Percentiles rank a stretch among this genome's conserved stretches.
Evolutionary conservation across 2,797 vertebrate species (phyloP).

Genomic region (Melanotaenia boesemani): DNA sequence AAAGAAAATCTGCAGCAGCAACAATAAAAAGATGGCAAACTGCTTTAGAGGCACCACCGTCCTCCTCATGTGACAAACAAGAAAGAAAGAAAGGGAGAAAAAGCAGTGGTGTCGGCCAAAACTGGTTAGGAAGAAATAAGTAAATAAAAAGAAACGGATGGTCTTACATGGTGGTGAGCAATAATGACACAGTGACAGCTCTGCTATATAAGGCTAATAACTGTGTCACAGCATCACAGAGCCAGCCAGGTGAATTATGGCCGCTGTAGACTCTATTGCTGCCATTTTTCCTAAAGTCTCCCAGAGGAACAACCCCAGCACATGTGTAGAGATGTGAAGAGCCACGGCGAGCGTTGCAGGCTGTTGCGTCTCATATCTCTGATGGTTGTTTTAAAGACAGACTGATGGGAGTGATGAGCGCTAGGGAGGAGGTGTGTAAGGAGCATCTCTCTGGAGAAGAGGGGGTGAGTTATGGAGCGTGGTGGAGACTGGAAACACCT

Average conservation of each 20-base stretch:
- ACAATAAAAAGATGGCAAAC: too few relatives aligned
- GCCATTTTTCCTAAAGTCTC: conserved; percentile 68
- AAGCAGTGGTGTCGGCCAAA: conserved; percentile 16
- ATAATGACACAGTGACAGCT: conserved; percentile 73
- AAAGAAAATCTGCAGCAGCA: too few relatives aligned
- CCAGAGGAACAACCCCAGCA: conserved; percentile 53
- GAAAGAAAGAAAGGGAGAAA: conserved; percentile 5
- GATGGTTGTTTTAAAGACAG: conserved; percentile 66
- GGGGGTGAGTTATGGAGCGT: conserved; percentile 69
- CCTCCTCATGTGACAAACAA: background rate
- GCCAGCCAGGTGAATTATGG: conserved; percentile 63
- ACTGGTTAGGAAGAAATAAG: conserved; percentile 46
- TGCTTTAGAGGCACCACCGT: too few relatives aligned
- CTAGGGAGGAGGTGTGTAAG: conserved; percentile 59
- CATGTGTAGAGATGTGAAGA: conserved; percentile 37
- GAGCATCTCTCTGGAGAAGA: conserved; percentile 54
- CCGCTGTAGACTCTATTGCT: conserved; percentile 55
- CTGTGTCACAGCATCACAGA: conserved; percentile 60
- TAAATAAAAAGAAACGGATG: conserved; percentile 51
- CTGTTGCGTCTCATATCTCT: conserved; percentile 54
- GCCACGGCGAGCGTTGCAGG: conserved; percentile 39
- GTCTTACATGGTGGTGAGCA: conserved; percentile 55
- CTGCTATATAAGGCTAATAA: conserved; percentile 77
- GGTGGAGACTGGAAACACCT: conserved; percentile 64
- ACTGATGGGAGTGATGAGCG: conserved; percentile 65